Base-by-base conservation (phyloP, 2,113 vertebrate species). In the Vulpes vulpes region DNA sequence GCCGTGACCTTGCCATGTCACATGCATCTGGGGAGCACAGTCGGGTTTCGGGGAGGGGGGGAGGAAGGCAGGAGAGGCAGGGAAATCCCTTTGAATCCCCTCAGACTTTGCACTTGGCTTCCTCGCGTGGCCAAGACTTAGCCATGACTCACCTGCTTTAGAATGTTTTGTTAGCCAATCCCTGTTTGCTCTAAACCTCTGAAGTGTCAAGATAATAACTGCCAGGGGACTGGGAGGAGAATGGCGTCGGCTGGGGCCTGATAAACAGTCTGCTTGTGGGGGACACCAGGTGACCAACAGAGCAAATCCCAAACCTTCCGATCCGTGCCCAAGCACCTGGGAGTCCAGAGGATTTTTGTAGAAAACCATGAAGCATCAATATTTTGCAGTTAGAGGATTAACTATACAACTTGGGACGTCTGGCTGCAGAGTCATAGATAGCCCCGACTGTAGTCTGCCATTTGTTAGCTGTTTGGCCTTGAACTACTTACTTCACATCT, bases 91-190 rank as follows among this genome's bases (percentile, higher is more conserved):
- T 86, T 30, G 30, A 87, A 17, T 67, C 27, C n/a, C 71, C 83
- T 69, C 27, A 67, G 83, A 73, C 65, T 88, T 88, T 11, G 23
- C 60, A 9, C 74, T 83, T 67, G 92, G 89, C 94, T 87, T 94
- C 69, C 35, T 79, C 32, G 51, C 15, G 1, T 16, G 60, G 49
- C 60, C 38, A 81, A 85, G 71, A 57, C 64, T 78, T 38, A 76
- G 74, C n/a, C 25, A 3, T 85, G 95, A 97, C 89, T 95, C 92
- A 94, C 30, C 67, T 57, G 55, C 79, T 65, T 83, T 64, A 90
- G 79, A 83, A 95, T 95, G 90, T 94, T 95, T 95, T 94, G 79
- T 87, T 90, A 94, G 96, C 79, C 86, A 76, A 25, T 87, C 73
- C 67, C 49, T 74, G 43, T 94, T 87, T 55, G 16, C 53, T 74